phyloP scores from a whole-genome alignment of 2,113 vertebrate species.

The Coreoperca whiteheadi region DNA sequence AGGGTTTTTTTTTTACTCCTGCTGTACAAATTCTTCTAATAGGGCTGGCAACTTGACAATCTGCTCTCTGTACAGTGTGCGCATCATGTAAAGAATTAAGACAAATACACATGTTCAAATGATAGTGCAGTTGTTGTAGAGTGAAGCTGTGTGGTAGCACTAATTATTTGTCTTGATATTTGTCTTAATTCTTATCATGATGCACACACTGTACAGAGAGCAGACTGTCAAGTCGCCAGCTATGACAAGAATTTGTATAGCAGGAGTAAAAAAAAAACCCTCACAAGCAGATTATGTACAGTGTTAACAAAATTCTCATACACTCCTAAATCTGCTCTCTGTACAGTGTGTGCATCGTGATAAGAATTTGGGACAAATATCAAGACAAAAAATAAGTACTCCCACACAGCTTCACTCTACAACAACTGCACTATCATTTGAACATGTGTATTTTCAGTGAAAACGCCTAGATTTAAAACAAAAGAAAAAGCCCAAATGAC shows the following conservation, averaged over 20 bases:
- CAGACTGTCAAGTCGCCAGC: neutral
- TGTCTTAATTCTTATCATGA: neutral
- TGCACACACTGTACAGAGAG: constrained; percentile 11
- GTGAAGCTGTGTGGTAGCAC: neutral
- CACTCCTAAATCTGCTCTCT: neutral
- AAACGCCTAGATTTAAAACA: neutral
- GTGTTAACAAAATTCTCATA: neutral
- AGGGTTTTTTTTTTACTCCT: neutral
- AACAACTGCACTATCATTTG: neutral
- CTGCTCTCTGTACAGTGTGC: constrained; percentile 11
- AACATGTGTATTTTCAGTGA: neutral
- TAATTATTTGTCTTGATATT: too few relatives aligned
- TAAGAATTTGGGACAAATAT: neutral
- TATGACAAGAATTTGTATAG: neutral
- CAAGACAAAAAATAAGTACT: too few relatives aligned
- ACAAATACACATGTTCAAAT: neutral
- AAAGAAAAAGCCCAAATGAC: neutral
- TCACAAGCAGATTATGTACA: neutral
- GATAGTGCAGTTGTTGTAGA: neutral
- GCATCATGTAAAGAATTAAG: neutral
- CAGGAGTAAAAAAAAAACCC: neutral
- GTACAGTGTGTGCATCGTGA: neutral
- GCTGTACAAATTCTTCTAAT: neutral
- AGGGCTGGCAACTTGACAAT: neutral
- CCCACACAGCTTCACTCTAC: neutral